These are phyloP conservation scores for Dynastes tityus DNA, from an alignment of 2,888 invertebrate species.

Conservation along the genomic window DNA sequence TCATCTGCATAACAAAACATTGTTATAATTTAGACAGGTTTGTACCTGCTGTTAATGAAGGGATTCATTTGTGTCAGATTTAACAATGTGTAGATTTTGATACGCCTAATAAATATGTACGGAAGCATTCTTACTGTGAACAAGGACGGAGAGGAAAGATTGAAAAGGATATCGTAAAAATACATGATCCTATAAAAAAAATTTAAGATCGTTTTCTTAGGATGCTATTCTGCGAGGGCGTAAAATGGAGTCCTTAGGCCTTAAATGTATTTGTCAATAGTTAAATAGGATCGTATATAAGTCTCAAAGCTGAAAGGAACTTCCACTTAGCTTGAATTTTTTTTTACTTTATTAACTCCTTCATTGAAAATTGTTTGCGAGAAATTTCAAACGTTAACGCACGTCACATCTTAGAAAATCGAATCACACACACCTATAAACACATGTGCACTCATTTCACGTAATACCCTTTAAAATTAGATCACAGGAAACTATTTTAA, in stretches of 20 bases:
- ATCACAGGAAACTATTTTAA: slow-evolving; percentile 27
- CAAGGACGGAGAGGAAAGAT: slow-evolving; percentile 7
- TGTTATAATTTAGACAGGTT: not conserved
- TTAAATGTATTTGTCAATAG: slow-evolving; percentile 9
- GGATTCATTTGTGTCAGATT: not conserved
- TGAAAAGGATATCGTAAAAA: slow-evolving; percentile 39
- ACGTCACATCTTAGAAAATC: not conserved
- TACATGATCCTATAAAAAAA: slow-evolving; percentile 40
- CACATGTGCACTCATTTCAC: slow-evolving; percentile 11
- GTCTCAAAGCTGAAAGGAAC: not conserved
- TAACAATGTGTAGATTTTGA: not conserved
- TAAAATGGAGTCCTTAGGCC: slow-evolving; percentile 26
- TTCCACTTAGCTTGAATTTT: not conserved
- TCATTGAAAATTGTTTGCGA: not conserved
- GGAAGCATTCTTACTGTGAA: not conserved
- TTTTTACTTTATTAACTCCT: not conserved
- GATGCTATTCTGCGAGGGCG: slow-evolving; percentile 6
- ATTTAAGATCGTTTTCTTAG: slow-evolving; percentile 28
- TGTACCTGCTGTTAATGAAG: not conserved
- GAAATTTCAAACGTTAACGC: not conserved
- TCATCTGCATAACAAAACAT: not conserved
- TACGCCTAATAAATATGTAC: not conserved
- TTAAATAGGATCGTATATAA: slow-evolving; percentile 15
- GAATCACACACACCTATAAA: not conserved
- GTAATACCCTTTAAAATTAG: slow-evolving; percentile 4